Conservation (phyloP, 2,113 vertebrate genomes). For the Ptilorrhoa leucosticta region DNA sequence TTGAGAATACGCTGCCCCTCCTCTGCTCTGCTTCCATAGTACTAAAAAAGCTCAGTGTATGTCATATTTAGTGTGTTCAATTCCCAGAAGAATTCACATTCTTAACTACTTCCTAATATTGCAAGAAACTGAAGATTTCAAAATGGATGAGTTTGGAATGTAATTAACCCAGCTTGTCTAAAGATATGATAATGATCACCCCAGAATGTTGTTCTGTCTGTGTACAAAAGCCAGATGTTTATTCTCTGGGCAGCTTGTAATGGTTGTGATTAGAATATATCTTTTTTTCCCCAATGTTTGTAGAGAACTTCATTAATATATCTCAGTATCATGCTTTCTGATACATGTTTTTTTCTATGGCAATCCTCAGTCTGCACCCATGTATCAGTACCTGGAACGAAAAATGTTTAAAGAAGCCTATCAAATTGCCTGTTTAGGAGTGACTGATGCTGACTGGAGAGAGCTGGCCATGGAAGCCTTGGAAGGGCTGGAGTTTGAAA, state of each 20-base stretch:
- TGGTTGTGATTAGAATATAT: background rate
- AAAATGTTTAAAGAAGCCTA: conserved; percentile 95
- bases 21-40: background rate
- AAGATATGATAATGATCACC: background rate
- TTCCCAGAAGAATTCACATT: background rate
- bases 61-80: background rate
- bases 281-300: background rate
- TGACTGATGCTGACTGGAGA: conserved; percentile 93
- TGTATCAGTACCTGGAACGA: conserved; percentile 97
- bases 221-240: background rate
- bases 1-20: background rate
- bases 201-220: background rate
- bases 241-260: background rate
- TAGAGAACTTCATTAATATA: background rate
- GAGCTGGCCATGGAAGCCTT: conserved; percentile 94
- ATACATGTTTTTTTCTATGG: background rate
- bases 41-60: background rate
- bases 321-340: background rate
- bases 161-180: background rate
- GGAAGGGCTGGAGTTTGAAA: conserved; percentile 95
- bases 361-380: conserved; percentile 87
- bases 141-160: background rate
- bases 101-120: background rate
- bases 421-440: conserved; percentile 94
- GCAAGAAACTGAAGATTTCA: background rate